Conservation (phyloP, 2,113 vertebrate genomes). For the Catharus bicknelli region DNA sequence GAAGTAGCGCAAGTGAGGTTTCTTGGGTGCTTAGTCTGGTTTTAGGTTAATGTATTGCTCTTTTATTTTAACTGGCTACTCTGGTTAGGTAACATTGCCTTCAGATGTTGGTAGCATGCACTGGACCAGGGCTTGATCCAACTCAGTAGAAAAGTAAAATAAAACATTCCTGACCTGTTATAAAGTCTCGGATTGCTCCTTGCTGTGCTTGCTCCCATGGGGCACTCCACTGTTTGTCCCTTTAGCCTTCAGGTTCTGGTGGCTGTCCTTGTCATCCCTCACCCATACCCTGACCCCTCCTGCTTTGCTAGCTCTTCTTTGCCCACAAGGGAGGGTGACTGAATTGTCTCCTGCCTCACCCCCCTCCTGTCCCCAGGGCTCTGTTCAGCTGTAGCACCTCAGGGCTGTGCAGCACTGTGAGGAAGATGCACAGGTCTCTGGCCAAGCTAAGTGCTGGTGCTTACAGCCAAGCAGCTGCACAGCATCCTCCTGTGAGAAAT, state of each 20-base stretch:
- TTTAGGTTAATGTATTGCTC: background rate
- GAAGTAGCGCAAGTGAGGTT: background rate
- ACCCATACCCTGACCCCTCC: background rate
- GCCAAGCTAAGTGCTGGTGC: background rate
- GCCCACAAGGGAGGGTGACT: no score
- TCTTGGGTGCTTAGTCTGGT: background rate
- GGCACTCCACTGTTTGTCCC: background rate
- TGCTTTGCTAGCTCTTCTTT: background rate
- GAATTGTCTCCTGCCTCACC: background rate
- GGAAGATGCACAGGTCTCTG: accelerated
- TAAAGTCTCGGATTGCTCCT: background rate
- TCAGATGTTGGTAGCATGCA: background rate
- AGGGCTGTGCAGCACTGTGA: accelerated
- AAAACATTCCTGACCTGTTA: background rate
- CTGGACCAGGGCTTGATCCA: background rate
- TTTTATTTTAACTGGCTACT: background rate
- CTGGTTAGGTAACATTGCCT: background rate
- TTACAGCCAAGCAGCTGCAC: background rate
- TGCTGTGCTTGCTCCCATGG: background rate
- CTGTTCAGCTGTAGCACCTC: background rate
- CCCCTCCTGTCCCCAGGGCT: background rate
- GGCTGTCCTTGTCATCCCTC: background rate
- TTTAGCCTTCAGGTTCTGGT: background rate
- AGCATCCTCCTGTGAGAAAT: background rate
- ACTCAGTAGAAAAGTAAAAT: background rate